Conservation (phyloP, 2,888 invertebrate species). For the Drosophila lacicola region DNA sequence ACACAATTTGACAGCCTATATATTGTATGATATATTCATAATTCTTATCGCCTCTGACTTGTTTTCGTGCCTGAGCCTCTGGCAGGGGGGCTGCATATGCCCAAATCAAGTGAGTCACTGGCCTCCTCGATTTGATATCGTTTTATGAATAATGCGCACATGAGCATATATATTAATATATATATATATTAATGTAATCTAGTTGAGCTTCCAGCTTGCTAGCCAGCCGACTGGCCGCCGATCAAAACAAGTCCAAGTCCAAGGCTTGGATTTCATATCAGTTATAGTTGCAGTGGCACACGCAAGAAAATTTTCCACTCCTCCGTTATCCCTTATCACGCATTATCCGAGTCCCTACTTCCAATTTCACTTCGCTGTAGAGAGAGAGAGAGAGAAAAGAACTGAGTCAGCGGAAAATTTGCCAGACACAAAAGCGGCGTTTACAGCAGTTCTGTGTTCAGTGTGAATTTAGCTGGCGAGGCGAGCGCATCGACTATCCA, state of each 20-base stretch:
- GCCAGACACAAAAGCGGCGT: slow-evolving; percentile 51
- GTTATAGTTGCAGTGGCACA: slow-evolving; percentile 37
- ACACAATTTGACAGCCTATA: slow-evolving; percentile 13
- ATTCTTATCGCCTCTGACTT: slow-evolving; percentile 50
- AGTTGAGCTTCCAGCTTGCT: slow-evolving; percentile 19
- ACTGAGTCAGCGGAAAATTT: slow-evolving; percentile 68
- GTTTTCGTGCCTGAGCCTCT: slow-evolving; percentile 56
- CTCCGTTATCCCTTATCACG: slow-evolving; percentile 46
- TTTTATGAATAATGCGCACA: slow-evolving; percentile 39
- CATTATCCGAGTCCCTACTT: slow-evolving; percentile 39
- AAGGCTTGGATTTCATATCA: slow-evolving; percentile 44
- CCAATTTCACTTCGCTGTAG: slow-evolving; percentile 21
- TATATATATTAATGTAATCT: not conserved
- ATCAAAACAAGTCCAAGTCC: slow-evolving; percentile 39
- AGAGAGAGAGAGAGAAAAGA: slow-evolving; percentile 2
- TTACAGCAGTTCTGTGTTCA: slow-evolving; percentile 38
- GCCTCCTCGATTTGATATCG: slow-evolving; percentile 58
- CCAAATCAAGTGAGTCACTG: slow-evolving; percentile 52
- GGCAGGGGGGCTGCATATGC: slow-evolving; percentile 23
- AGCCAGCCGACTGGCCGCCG: not conserved
- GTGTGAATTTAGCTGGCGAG: slow-evolving; percentile 54
- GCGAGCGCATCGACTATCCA: slow-evolving; percentile 30
- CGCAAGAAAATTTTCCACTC: slow-evolving; percentile 54
- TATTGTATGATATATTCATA: slow-evolving; percentile 5
- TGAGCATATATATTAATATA: not conserved